Base-by-base conservation (phyloP, 92 coral and sea anemone genomes). In the Palythoa heliodiscus region DNA sequence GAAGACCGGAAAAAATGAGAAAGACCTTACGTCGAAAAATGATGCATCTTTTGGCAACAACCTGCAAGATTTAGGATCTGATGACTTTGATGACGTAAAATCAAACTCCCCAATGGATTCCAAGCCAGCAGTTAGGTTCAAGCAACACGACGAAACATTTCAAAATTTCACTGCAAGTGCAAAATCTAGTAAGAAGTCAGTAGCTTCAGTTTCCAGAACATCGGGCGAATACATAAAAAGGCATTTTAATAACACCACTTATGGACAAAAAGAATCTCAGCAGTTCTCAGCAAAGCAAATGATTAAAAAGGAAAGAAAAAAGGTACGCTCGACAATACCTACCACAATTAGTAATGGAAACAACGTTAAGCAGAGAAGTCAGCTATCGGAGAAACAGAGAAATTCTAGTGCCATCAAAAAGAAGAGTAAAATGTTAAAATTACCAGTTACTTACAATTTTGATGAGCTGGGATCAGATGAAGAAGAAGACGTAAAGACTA, bases 401-500 rank as follows among this genome's bases (percentile, higher is more conserved):
- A 40, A 58, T 43, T 47, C 40, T 2, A 29, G 48, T 23, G 12
- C 40, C 12, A 37, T n/a, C 23, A 67, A 25, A 6, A 67, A 22
- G 48, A 13, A 64, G 11, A 67, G 53, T 66, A 23, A 48, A 35
- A n/a, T 15, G 17, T 11, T 37, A 47, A 8, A 63, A 66, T 19
- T 50, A 24, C n/a, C 25, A 16, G 23, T n/a, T 17, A 67, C 22
- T 43, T 29, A 20, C 39, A 40, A 11, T 61, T 79, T 79, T 13
- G 73, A 79, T 39, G 83, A 79, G 37, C 68, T 79, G 37, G 73
- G 73, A 68, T 60, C 73, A n/a, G 57, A 79, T 63, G 72, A 79
- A 5, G 71, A 79, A 5, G 71, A 79, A 20, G 72, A 79, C 57
- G 15, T 7, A 38, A 60, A 79, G 70, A 24, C 74, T 39, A 55